Conservation (phyloP, 2,113 vertebrate species). For the Pygathrix nemaeus region DNA sequence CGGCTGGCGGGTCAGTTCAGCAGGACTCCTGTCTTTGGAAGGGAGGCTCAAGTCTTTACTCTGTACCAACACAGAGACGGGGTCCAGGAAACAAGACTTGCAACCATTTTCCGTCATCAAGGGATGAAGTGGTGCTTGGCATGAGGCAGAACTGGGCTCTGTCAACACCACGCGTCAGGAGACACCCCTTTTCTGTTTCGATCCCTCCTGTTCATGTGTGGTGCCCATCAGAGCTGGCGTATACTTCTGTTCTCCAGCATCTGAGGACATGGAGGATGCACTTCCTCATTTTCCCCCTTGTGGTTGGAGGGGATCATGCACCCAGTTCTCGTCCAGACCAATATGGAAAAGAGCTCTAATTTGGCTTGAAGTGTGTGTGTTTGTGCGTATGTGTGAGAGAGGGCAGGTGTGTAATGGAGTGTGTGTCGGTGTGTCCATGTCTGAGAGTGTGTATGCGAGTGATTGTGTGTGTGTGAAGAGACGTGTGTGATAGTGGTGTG, state of each 20-base stretch:
- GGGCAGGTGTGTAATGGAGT: neutral
- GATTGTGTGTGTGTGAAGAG: neutral
- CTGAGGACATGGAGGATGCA: neutral
- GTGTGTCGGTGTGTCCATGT: neutral
- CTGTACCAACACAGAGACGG: neutral
- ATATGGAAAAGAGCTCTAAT: neutral
- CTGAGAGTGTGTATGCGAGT: too few relatives aligned
- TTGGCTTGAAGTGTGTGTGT: neutral
- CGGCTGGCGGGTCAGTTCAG: neutral
- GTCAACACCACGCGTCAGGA: neutral
- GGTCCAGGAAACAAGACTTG: neutral
- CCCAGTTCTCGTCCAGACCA: neutral
- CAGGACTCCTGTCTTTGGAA: neutral
- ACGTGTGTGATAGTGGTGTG: neutral
- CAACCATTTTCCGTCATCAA: neutral
- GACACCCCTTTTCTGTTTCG: neutral
- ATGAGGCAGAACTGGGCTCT: neutral
- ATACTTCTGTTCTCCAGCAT: neutral
- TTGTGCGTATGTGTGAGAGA: rapidly evolving
- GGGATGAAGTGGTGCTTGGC: rapidly evolving
- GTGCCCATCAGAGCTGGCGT: neutral
- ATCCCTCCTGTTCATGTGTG: neutral
- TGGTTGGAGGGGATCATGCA: neutral
- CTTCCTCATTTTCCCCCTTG: neutral
- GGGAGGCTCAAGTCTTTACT: neutral